Evolutionary conservation across 2,113 vertebrate species (phyloP), one percentile per base, ranked within the genome.

Genomic region (Ondatra zibethicus): DNA sequence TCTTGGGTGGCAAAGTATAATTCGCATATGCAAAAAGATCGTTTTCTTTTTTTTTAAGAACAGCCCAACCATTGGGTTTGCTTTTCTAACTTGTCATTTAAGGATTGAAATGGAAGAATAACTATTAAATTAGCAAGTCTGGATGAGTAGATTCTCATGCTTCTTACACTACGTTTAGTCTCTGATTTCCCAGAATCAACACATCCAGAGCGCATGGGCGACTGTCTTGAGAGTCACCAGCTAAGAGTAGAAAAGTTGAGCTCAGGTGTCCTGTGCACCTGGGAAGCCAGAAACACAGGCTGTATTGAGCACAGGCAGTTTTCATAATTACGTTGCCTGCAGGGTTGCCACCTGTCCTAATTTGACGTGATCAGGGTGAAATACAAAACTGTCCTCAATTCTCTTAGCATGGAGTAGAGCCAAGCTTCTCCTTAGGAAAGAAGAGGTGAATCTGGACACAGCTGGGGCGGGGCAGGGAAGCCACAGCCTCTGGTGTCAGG

Each of bases 311-410:
- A 91, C 88, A 95, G 85, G 94, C 97, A 96, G 98, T 98, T 98
- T 98, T 98, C 98, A 96, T 98, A 98, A 98, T 99, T 98, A 98
- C 88, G 93, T 98, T 98, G 97, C 99, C 98, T 98, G 97, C 98
- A 96, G 98, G 97, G 98, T 98, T 98, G 96, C 98, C 98, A 98
- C 98, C 98, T 98, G 98, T 97, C 98, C 98, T 98, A 94, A 98
- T 98, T 98, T 98, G 96, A 98, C 98, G 95, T 98, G 98, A 98
- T 98, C 98, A 98, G 87, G 36, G 98, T 98, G 97, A 98, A 98
- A 98, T 97, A 97, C 96, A 98, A 97, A 93, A 98, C 86, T 27
- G 58, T 98, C 98, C 97, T 98, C 96, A 92, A 98, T 98, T 98
- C 97, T 96, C 91, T 94, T 39, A 23, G 93, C 96, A 86, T 92